phyloP scores from a whole-genome alignment of 2,113 vertebrate species.

The Arothron firmamentum region DNA sequence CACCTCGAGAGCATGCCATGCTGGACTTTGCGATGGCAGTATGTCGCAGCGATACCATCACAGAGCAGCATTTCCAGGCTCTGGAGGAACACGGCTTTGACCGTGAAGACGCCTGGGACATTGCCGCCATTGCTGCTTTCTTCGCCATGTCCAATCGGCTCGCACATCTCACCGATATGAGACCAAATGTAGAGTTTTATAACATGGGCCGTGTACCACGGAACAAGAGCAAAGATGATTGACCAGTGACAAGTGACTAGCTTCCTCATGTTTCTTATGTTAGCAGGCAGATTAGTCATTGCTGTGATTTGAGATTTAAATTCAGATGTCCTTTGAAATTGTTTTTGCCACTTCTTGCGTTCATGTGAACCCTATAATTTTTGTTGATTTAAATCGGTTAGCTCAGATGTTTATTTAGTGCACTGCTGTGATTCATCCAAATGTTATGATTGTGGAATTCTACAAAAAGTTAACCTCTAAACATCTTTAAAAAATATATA shows the following conservation, averaged over 20 bases:
- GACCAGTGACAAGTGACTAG: conserved; percentile 10
- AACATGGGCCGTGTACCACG: conserved; percentile 72
- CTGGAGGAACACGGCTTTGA: conserved; percentile 80
- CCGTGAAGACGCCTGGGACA: conserved; percentile 84
- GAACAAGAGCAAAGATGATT: conserved; percentile 47
- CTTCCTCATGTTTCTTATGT: not conserved
- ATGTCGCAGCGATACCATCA: conserved; percentile 77
- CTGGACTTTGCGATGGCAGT: conserved; percentile 82
- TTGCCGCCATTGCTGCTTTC: conserved; percentile 79
- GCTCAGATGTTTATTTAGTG: too few relatives aligned
- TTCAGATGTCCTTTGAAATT: too few relatives aligned
- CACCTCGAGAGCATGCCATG: conserved; percentile 73
- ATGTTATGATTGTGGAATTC: too few relatives aligned
- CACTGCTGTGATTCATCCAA: too few relatives aligned
- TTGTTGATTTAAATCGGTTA: too few relatives aligned
- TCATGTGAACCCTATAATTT: too few relatives aligned
- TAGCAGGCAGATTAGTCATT: not conserved
- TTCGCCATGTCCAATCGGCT: conserved; percentile 83
- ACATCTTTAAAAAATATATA: too few relatives aligned
- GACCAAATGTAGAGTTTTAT: conserved; percentile 82
- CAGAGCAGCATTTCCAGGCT: conserved; percentile 76
- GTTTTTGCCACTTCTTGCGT: too few relatives aligned
- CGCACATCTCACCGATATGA: conserved; percentile 77
- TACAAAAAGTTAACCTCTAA: too few relatives aligned
- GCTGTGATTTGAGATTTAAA: too few relatives aligned